These are phyloP conservation scores for Champsocephalus gunnari DNA, from an alignment of 2,797 vertebrate species.

Conservation along the genomic window DNA sequence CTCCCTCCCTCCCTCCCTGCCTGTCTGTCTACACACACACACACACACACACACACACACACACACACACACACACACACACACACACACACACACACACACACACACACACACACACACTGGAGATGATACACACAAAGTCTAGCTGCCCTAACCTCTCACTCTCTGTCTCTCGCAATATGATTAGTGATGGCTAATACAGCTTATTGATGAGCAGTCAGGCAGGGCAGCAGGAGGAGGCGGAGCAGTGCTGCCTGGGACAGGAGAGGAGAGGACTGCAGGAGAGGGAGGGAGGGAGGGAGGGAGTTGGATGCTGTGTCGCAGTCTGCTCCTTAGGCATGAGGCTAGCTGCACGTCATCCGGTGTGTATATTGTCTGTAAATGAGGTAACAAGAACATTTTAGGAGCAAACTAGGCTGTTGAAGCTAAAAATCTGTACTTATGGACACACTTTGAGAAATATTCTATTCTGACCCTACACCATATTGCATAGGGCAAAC, in stretches of 20 bases:
- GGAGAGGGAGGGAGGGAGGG: slow-evolving; percentile 29
- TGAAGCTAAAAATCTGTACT: background rate
- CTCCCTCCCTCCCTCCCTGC: slow-evolving; percentile 45
- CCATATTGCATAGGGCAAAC: too few species aligned
- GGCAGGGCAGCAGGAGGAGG: slow-evolving; percentile 53
- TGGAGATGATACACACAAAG: slow-evolving; percentile 39
- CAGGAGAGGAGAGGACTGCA: slow-evolving; percentile 48
- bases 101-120: slow-evolving; percentile 24
- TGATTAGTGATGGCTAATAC: slow-evolving; percentile 74
- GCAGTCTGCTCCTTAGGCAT: slow-evolving; percentile 70
- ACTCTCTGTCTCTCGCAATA: slow-evolving; percentile 48
- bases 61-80: too few species aligned
- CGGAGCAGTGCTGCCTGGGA: slow-evolving; percentile 60
- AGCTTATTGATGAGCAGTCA: slow-evolving; percentile 72
- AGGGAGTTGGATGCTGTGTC: slow-evolving; percentile 63
- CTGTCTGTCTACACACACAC: slow-evolving; percentile 42
- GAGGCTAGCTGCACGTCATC: slow-evolving; percentile 58
- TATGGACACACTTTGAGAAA: background rate
- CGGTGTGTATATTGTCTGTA: slow-evolving; percentile 5
- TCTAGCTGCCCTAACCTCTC: slow-evolving; percentile 47
- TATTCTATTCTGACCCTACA: background rate
- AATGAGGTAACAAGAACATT: background rate
- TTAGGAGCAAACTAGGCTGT: background rate
- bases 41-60: slow-evolving; percentile 14
- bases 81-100: too few species aligned